Evolutionary conservation across 2,797 vertebrate species (phyloP).

Genomic region (Uromys caudimaculatus): DNA sequence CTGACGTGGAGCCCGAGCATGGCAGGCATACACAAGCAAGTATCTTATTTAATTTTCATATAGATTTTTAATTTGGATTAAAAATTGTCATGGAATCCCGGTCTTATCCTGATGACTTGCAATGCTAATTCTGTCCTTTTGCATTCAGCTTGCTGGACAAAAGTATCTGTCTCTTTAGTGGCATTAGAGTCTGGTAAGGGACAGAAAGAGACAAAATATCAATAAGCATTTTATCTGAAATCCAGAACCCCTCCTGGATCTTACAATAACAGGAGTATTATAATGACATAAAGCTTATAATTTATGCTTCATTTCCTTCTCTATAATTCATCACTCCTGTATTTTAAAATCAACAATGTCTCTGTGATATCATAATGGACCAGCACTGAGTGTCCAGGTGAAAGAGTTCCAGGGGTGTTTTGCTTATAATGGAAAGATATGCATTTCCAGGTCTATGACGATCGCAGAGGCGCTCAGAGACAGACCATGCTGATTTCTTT

Average conservation of each 20-base stretch:
- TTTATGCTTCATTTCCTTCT: constrained; percentile 44
- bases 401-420: constrained; percentile 54
- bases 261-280: not conserved
- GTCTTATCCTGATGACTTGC: not conserved
- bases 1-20: not conserved
- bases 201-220: not conserved
- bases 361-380: constrained; percentile 48
- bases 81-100: constrained; percentile 23
- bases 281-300: not conserved
- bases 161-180: not conserved
- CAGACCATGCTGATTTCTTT: not conserved
- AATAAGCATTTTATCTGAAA: constrained; percentile 18
- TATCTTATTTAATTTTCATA: not conserved
- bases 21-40: not conserved
- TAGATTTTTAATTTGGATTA: constrained; percentile 2
- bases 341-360: constrained; percentile 52
- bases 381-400: constrained; percentile 50
- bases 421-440: constrained; percentile 65
- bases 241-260: not conserved
- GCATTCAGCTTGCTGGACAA: constrained; percentile 43
- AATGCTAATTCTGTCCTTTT: not conserved
- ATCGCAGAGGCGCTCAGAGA: constrained; percentile 55
- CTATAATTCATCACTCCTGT: not conserved
- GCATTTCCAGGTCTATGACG: constrained; percentile 50
- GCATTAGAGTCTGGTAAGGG: not conserved